Base-by-base conservation (phyloP, 2,113 vertebrate genomes). In the Oreotrochilus melanogaster region DNA sequence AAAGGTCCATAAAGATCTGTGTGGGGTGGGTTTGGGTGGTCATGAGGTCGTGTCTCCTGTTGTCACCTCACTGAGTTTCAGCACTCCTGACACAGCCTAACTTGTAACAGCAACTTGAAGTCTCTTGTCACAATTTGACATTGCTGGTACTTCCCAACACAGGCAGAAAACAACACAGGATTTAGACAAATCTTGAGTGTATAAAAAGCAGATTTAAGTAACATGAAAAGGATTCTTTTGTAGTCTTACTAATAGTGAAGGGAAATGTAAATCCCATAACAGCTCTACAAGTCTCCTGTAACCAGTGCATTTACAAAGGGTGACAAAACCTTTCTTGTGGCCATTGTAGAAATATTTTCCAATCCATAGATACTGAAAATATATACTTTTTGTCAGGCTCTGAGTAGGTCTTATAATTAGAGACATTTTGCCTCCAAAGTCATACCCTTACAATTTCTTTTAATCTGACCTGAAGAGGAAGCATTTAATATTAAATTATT, bases 401-500 rank as follows among this genome's bases (percentile, higher is more conserved):
- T 47, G 31, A 65, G 25, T 54, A 70, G 50, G 31, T 66, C 31
- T 50, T 89, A 42, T 28, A 79, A 42, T 75, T 93, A 45, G 27
- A 37, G 73, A 39, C 9, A 31, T 70, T 76, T 88, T 88, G 17
- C 25, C 78, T 90, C 27, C 43, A 18, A 76, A 87, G 31, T 80
- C 45, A 35, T 66, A 51, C 70, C 39, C 28, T 76, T 80, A 37
- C n/a, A 67, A 18, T 80, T 93, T 88, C 47, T 83, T 85, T 80
- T 64, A n/a, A 86, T 65, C 30, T 47, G 39, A 39, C 39, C 39
- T 43, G 39, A 79, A 74, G 39, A 78, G 18, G 75, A 75, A 58
- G 30, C 16, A 50, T 76, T 82, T 87, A 65, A 42, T 81, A 70
- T 28, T 82, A 66, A 70, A 53, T 86, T 2, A 54, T 53, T 48